Conservation (phyloP, 2,113 vertebrate genomes). For the Chiloscyllium plagiosum region DNA sequence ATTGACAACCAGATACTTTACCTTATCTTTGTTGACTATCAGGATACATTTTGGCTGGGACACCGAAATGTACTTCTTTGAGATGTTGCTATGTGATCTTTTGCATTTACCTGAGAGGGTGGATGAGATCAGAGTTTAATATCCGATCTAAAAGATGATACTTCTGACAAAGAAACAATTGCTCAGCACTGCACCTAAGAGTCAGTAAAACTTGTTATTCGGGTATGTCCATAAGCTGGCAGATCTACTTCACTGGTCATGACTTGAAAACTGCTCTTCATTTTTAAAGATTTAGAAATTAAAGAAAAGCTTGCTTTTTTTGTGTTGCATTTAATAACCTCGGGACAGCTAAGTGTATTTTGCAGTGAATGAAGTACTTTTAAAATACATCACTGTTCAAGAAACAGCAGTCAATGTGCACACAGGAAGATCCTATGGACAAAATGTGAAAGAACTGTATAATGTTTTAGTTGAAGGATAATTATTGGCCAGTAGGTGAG, state of each 20-base stretch:
- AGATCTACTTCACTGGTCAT: background rate
- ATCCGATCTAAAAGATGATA: background rate
- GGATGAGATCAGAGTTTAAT: background rate
- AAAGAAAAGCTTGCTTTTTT: background rate
- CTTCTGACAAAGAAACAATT: background rate
- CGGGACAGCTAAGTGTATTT: background rate
- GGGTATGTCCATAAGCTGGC: background rate
- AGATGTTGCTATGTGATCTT: background rate
- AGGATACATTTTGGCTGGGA: background rate
- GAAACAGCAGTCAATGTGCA: background rate
- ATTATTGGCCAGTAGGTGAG: background rate
- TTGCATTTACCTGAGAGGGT: background rate
- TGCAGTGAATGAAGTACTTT: background rate
- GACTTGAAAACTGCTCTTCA: background rate
- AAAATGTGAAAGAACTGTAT: background rate
- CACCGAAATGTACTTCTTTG: background rate
- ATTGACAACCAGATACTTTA: background rate
- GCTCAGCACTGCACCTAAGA: background rate
- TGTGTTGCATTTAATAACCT: background rate
- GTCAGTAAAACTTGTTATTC: background rate
- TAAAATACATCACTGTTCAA: background rate
- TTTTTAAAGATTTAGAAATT: background rate
- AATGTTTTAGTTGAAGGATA: background rate
- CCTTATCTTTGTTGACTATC: background rate
- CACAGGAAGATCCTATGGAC: background rate